Base-by-base conservation (phyloP, 1,140 invertebrate genomes). In the Hetaerina americana region DNA sequence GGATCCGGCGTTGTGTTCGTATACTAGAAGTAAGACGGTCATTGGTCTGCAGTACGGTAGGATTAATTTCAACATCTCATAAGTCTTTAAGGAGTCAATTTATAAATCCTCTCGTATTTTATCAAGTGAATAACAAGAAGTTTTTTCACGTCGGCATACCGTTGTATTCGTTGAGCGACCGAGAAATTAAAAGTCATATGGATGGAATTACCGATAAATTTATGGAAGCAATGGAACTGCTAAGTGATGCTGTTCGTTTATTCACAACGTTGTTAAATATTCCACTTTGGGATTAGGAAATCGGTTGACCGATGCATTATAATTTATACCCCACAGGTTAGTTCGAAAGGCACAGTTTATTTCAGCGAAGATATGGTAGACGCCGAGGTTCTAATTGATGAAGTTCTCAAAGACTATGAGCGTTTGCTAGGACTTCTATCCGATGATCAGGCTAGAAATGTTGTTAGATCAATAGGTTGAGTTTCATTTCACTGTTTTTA, bases 321-420 rank as follows among this genome's bases (percentile, higher is more conserved):
- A 40, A 40, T 40, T 40, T 6, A 18, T 40, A 40, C 18, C 18
- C 31, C 6, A 40, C 66, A 75, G 74, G 69, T 57, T 26, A 27
- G 5, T 22, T 75, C 74, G 5, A 5, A 73, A 12, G 73, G 73
- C 6, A 75, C 74, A 3, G 71, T 75, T 8, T 75, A 75, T 66
- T 74, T 75, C 40, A 74, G 69, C 71, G 74, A 74, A 22, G 74
- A 75, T 29, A 75, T 75, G 74, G 74, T 40, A 66, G 74, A 75
- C 66, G 74, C 74, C 24, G 73, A 74, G 31, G 40, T 27, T 24
- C 57, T 68, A 28, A 69, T 75, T 28, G 28, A 68, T 15, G 29
- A 66, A 68, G 57, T 40, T 18, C 27, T 74, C 0, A 66, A 68
- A 5, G 69, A 74, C n/a, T 75, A 74, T 69, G 29, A 74, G 8